A percentile compares a stretch with the other conserved stretches of the same genome.
These are phyloP conservation scores for Cryptus armator DNA, from an alignment of 2,888 invertebrate genomes.

Conservation along the genomic window DNA sequence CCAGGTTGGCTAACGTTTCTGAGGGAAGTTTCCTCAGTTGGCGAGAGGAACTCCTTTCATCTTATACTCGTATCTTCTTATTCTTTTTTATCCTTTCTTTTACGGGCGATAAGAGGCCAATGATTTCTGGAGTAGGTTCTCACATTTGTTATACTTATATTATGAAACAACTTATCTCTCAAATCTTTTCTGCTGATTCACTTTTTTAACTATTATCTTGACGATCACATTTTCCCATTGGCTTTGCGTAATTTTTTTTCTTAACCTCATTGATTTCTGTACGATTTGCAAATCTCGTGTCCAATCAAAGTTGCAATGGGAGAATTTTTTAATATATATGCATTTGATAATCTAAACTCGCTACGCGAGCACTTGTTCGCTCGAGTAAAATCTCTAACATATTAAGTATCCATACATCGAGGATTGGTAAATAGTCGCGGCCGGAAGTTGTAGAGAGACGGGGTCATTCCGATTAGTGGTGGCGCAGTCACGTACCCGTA, in stretches of 20 bases:
- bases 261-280: too few relatives aligned
- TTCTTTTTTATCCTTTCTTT: slow-evolving; percentile 6
- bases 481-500: slow-evolving; percentile 56
- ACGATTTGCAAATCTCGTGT: too few relatives aligned
- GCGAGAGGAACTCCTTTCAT: slow-evolving; percentile 20
- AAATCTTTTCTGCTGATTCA: not conserved
- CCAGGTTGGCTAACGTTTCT: slow-evolving; percentile 54
- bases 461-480: slow-evolving; percentile 53
- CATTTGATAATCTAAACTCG: not conserved
- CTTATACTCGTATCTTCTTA: slow-evolving; percentile 30
- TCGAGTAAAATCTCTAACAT: not conserved
- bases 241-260: too few relatives aligned
- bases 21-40: slow-evolving; percentile 41
- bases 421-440: not conserved
- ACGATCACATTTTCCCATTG: not conserved
- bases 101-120: slow-evolving; percentile 28
- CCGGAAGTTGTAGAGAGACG: slow-evolving; percentile 36
- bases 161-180: slow-evolving; percentile 43
- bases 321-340: too few relatives aligned
- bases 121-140: slow-evolving; percentile 33
- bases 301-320: too few relatives aligned
- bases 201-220: not conserved
- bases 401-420: not conserved
- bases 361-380: not conserved
- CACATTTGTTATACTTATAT: slow-evolving; percentile 5